Evolutionary conservation across 2,888 invertebrate genomes (phyloP), one percentile per base, ranked within the genome.

Genomic region (Pemphredon lugubris): DNA sequence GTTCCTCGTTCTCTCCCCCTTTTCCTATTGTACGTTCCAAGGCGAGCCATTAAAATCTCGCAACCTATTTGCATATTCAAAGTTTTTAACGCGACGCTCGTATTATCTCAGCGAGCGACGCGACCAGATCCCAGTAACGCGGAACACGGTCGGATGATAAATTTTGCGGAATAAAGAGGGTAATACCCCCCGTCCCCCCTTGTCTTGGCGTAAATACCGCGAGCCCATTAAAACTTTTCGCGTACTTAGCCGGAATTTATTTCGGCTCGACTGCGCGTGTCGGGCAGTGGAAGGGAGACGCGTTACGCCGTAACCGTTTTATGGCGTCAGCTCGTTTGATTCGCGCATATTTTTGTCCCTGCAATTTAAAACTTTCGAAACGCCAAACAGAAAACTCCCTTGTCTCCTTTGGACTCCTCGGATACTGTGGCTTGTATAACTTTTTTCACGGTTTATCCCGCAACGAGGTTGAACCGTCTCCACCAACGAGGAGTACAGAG

Each of bases 191-290:
- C n/a, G n/a, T n/a, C n/a, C n/a, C n/a, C 30, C 32, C 37, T 57
- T 44, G 67, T 57, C 61, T 51, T 47, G 60, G 61, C 61, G 75
- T 68, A 75, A 84, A 84, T 81, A 78, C 77, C 79, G 73, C 53
- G 72, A 55, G 69, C 69, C 83, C 72, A 81, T 77, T 84, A 83
- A 84, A 83, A 84, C 82, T 84, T 82, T 70, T 84, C 76, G 77
- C 75, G 78, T 76, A 76, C 82, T 80, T 74, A 55, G 79, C 50
- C 21, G 39, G 59, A 83, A 83, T 83, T 80, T 83, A 82, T 81
- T 78, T 77, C 59, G 47, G 59, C 58, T 16, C 20, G 51, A 34
- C 37, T 51, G 57, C 47, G 57, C 44, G 64, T 23, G 69, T 67
- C 50, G 61, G 34, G 34, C 30, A n/a, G 4, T 23, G 32, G 14